These are phyloP conservation scores for Vollenhovia emeryi DNA, from an alignment of 1,140 invertebrate genomes.

Conservation along the genomic window DNA sequence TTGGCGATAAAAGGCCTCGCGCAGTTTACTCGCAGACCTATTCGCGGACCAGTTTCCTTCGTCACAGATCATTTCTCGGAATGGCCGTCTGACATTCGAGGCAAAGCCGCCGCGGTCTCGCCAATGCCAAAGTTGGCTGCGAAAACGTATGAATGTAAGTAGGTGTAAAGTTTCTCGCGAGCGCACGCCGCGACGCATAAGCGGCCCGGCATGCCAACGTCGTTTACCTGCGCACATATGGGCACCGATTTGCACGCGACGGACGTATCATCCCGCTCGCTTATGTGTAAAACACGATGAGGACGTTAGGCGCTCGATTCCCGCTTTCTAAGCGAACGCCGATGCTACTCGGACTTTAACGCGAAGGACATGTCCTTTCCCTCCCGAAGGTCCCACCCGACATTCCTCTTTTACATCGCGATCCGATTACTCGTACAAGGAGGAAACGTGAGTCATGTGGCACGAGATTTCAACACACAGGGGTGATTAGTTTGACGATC, in stretches of 20 bases:
- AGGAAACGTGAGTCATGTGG: conserved; percentile 3
- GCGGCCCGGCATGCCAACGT: conserved; percentile 4
- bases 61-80: neutral
- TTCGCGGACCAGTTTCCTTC: neutral
- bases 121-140: neutral
- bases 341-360: neutral
- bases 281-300: conserved; percentile 26
- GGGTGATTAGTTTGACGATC: neutral
- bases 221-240: neutral
- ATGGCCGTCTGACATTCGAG: neutral
- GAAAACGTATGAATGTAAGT: conserved; percentile 28
- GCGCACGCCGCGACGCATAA: neutral
- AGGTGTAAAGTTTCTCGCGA: conserved; percentile 40
- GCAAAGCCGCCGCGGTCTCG: neutral
- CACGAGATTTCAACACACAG: neutral
- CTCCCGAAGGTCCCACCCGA: conserved; percentile 1
- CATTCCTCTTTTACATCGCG: conserved; percentile 7
- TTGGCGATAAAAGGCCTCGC: neutral
- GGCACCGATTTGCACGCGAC: conserved; percentile 36
- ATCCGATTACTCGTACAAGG: neutral
- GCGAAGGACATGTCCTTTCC: conserved; percentile 26
- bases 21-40: neutral
- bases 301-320: conserved; percentile 10
- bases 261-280: conserved; percentile 49
- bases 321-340: conserved; percentile 20